Evolutionary conservation across 2,888 invertebrate genomes (phyloP).

Genomic region (Dasysyrphus tricinctus): DNA sequence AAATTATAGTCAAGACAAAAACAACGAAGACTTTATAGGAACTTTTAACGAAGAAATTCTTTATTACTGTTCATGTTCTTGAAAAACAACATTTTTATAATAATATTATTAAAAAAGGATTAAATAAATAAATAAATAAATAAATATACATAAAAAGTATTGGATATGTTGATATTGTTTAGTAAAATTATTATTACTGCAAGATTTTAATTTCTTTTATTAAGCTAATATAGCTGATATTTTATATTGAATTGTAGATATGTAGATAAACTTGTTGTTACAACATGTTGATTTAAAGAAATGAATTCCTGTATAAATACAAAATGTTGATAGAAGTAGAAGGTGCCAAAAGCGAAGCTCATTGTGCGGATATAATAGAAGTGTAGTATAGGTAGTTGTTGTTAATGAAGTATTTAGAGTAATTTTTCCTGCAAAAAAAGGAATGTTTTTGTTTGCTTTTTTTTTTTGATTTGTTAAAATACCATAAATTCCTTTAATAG

Average conservation of each 20-base stretch:
- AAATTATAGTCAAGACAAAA: neutral
- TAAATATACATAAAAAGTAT: slow-evolving; percentile 13
- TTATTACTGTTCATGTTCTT: slow-evolving; percentile 46
- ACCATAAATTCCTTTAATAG: neutral
- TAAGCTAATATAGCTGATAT: slow-evolving; percentile 30
- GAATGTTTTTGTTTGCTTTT: neutral
- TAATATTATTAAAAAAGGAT: neutral
- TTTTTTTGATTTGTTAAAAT: too few relatives aligned
- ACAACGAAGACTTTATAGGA: slow-evolving; percentile 26
- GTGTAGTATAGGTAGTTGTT: slow-evolving; percentile 7
- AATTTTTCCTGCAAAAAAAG: slow-evolving; percentile 68
- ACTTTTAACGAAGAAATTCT: slow-evolving; percentile 45
- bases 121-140: neutral
- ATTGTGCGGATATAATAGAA: slow-evolving; percentile 45
- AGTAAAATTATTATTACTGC: neutral
- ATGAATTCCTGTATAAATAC: neutral
- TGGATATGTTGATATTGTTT: slow-evolving; percentile 17
- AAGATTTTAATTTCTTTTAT: neutral
- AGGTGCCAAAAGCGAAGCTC: slow-evolving; percentile 61
- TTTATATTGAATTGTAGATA: slow-evolving; percentile 26
- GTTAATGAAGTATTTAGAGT: slow-evolving; percentile 49
- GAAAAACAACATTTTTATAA: slow-evolving; percentile 8
- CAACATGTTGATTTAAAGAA: neutral
- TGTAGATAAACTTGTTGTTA: slow-evolving; percentile 36
- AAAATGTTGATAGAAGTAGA: slow-evolving; percentile 52